These are phyloP conservation scores for Ditula angustiorana DNA, from an alignment of 2,888 invertebrate genomes.

Conservation along the genomic window DNA sequence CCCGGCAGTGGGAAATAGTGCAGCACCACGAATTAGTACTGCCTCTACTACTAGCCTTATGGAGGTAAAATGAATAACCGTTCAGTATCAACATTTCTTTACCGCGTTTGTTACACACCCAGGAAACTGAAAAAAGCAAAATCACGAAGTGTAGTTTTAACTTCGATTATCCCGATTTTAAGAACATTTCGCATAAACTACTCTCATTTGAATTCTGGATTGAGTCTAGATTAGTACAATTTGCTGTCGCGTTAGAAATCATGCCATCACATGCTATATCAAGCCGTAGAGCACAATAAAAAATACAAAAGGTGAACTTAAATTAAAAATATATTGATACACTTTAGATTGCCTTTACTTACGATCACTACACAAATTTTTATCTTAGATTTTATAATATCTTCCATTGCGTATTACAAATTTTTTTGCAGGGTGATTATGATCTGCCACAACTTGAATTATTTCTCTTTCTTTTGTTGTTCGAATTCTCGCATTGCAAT, in stretches of 20 bases:
- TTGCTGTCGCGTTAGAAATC: no score
- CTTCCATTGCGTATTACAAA: background rate
- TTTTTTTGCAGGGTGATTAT: background rate
- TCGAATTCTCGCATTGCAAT: conserved; percentile 7
- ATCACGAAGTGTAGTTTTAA: no score
- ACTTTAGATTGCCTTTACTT: background rate
- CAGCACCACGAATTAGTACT: conserved; percentile 28
- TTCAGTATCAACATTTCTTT: conserved; percentile 46
- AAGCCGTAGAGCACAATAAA: no score
- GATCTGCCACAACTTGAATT: no score
- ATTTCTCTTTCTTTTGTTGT: no score
- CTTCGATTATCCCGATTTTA: no score
- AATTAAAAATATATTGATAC: background rate
- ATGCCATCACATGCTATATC: no score
- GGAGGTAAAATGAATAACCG: conserved; percentile 47
- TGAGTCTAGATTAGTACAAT: no score
- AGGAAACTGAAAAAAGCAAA: conserved; percentile 10
- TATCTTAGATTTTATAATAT: background rate
- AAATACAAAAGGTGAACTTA: no score
- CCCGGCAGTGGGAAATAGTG: conserved; percentile 18
- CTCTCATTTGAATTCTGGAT: no score
- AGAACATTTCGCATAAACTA: no score
- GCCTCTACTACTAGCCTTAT: conserved; percentile 37
- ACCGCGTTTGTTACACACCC: conserved; percentile 35
- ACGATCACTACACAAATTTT: no score